These are phyloP conservation scores for Cervus canadensis DNA, from an alignment of 2,113 vertebrate genomes.

Conservation along the genomic window DNA sequence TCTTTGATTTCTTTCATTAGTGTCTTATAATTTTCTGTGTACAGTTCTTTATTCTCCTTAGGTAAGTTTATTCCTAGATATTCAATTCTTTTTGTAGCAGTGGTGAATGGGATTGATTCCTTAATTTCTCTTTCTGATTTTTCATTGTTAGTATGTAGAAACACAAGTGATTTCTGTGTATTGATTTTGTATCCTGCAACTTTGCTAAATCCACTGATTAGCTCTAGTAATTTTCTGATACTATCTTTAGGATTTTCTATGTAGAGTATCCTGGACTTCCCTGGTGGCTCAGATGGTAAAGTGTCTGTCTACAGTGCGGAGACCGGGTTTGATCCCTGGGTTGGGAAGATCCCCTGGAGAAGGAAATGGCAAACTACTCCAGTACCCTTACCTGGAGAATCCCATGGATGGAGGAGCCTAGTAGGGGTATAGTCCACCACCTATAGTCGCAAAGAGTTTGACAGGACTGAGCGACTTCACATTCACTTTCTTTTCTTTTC, in stretches of 20 bases:
- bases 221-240: background rate
- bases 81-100: background rate
- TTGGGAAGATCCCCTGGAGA: background rate
- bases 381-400: background rate
- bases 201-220: background rate
- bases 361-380: background rate
- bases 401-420: background rate
- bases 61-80: background rate
- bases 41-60: background rate
- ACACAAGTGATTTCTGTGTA: background rate
- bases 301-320: background rate
- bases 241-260: background rate
- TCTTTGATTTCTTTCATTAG: background rate
- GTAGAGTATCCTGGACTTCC: background rate
- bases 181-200: background rate
- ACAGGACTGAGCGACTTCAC: background rate
- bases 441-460: background rate
- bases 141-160: background rate
- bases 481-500: background rate
- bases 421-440: background rate
- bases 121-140: background rate
- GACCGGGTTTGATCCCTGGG: fast-evolving
- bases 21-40: background rate
- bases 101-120: background rate
- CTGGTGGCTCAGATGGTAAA: background rate